Evolutionary conservation across 23 tunicate species (phyloP), one percentile per base, ranked within the genome.

Genomic region (Ciona savignyi): DNA sequence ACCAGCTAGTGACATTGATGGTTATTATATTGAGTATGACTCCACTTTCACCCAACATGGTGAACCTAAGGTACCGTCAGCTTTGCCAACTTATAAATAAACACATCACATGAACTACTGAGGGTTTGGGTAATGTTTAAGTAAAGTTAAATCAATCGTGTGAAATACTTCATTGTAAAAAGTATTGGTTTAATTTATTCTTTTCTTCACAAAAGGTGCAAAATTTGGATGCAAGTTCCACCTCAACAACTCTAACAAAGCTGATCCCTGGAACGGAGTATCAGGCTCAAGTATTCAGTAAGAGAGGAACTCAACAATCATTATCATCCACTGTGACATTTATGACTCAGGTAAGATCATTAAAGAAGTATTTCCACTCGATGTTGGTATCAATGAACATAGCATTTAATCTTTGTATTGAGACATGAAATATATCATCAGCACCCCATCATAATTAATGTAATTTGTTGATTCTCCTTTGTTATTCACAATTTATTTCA

Each of bases 221-320:
- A 49, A 49, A 15, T 11, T 11, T 49, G 61, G 20, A 20, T 20
- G 61, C 19, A 11, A 49, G 20, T 25, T 34, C 72, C 9, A 27
- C 81, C 22, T 9, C 27, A 27, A 78, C 77, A 68, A 63, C 62
- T 29, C 51, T 89, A 3, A 66, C 74, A 0, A 69, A 78, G 35
- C 72, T 89, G 28, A 68, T 72, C 4, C 85, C 84, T 11, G 96
- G 96, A 35, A 74, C 82, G 0, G 89, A 83, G 42, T 89, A 89
- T 56, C 71, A 63, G 29, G 89, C 78, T 31, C 34, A 56, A 32
- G 68, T 89, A 4, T 72, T 51, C 35, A 21, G 81, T 4, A 71
- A 31, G 27, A 68, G 68, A 20, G 77, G 68, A 25, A 29, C 32
- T 1, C 30, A 35, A 22, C 81, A 83, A 62, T 83, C 88, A 3